A percentile compares a stretch with the other conserved stretches of the same genome.
phyloP scores from a whole-genome alignment of 2,888 invertebrate species.

The Spilarctia lutea region DNA sequence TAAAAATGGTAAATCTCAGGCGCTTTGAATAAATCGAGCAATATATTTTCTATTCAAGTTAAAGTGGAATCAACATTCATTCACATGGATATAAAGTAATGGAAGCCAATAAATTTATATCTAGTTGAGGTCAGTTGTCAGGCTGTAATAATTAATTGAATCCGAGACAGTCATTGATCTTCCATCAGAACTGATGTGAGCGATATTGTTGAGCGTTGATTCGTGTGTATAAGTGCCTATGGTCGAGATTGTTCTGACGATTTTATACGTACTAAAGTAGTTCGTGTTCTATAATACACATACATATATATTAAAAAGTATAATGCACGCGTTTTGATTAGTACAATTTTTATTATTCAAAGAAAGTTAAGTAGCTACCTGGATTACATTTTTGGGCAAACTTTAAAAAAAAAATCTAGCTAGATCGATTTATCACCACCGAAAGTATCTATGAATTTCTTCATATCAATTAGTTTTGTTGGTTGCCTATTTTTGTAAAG shows the following conservation, averaged over 20 bases:
- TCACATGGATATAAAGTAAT: slow-evolving; percentile 18
- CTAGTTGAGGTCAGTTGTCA: slow-evolving; percentile 11
- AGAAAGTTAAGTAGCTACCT: no score
- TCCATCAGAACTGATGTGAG: slow-evolving; percentile 8
- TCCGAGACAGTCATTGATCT: slow-evolving; percentile 15
- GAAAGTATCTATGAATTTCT: no score
- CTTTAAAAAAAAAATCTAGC: no score
- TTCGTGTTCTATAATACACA: background rate
- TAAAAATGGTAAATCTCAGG: background rate
- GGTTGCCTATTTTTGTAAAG: no score
- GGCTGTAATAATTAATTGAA: slow-evolving; percentile 18
- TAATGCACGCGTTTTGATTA: background rate
- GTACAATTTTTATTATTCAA: no score
- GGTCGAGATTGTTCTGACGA: background rate
- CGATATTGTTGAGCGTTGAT: slow-evolving; percentile 14
- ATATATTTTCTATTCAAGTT: slow-evolving; percentile 2
- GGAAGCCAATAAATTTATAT: slow-evolving; percentile 14
- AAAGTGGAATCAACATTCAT: slow-evolving; percentile 10
- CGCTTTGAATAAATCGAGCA: background rate
- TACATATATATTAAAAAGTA: background rate
- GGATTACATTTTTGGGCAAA: no score
- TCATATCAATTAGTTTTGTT: no score
- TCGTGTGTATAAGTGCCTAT: background rate
- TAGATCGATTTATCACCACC: no score
- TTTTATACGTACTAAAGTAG: background rate